Evolutionary conservation across 2,888 invertebrate genomes (phyloP), one percentile per base, ranked within the genome.

Genomic region (Copidosoma aretas): DNA sequence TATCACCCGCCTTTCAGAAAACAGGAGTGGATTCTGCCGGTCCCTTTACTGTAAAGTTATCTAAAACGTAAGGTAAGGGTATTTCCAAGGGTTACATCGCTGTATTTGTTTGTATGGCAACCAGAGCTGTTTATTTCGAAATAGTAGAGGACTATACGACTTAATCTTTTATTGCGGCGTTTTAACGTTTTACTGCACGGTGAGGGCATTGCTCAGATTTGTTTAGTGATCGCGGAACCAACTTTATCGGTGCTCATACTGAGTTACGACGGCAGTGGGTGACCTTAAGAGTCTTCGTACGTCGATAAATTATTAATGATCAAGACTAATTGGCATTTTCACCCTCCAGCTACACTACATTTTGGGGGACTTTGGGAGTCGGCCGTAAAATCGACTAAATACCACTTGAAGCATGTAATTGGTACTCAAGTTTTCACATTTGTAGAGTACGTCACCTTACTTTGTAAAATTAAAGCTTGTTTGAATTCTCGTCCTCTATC

Each of bases 141-240:
- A 1, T 51, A 1, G 51, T 43, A 1, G 51, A 51, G 12, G 19
- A 60, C 4, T 60, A 60, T 32, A 14, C 49, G 0, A 21, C 41
- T 8, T 21, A 49, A 14, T 10, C 25, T 1, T 60, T 60, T 39
- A 19, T 60, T 1, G 60, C 32, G 4, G 60, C 60, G 0, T 60
- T 60, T 15, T 25, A 52, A 43, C 51, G 51, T 0, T 60, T 60
- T n/a, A 19, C 32, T 1, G n/a, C 60, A 1, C 60, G n/a, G 0
- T 51, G 49, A 0, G 60, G 60, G 14, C 60, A 60, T 1, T 60
- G 60, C 21, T 19, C 14, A 32, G 59, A 59, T 14, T 43, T 59
- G 10, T 21, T 21, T 43, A 25, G 25, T 10, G 60, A 60, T 51
- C 25, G 51, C 12, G 60, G 51, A 10, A 51, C 60, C 1, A 51